Conservation (phyloP, 1,140 invertebrate species). For the Calosoma granatense region DNA sequence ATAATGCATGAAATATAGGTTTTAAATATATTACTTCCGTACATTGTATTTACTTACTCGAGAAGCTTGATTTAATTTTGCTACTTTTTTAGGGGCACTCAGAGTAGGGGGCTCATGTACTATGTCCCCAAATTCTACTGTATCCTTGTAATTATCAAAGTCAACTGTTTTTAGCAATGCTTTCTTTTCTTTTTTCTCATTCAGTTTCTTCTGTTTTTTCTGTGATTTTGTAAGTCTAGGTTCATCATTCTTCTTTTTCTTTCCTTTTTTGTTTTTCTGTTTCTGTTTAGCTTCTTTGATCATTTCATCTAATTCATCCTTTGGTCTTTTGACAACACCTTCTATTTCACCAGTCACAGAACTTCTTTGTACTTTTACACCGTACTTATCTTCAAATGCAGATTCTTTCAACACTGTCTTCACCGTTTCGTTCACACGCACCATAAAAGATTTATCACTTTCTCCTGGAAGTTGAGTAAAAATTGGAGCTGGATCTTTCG, state of each 20-base stretch:
- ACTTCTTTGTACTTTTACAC: constrained; percentile 41
- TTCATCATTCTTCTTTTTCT: constrained; percentile 29
- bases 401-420: constrained; percentile 38
- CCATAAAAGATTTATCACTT: constrained; percentile 33
- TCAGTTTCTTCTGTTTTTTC: constrained; percentile 36
- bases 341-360: constrained; percentile 35
- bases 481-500: constrained; percentile 37
- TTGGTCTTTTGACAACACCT: constrained; percentile 32
- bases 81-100: constrained; percentile 34
- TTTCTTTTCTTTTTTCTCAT: constrained; percentile 37
- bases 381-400: constrained; percentile 42
- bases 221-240: constrained; percentile 37
- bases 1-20: no score
- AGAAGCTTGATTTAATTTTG: constrained; percentile 20
- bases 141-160: constrained; percentile 35
- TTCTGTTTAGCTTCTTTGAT: constrained; percentile 28
- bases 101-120: constrained; percentile 46
- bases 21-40: no score
- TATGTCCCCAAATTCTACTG: constrained; percentile 49
- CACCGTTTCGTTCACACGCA: constrained; percentile 37
- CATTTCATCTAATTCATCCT: constrained; percentile 36
- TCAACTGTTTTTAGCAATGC: constrained; percentile 20
- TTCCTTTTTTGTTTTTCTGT: constrained; percentile 33
- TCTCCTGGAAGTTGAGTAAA: constrained; percentile 40
- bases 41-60: constrained; percentile 27